Evolutionary conservation across 1,140 invertebrate species (phyloP).

Genomic region (Aricia agestis): DNA sequence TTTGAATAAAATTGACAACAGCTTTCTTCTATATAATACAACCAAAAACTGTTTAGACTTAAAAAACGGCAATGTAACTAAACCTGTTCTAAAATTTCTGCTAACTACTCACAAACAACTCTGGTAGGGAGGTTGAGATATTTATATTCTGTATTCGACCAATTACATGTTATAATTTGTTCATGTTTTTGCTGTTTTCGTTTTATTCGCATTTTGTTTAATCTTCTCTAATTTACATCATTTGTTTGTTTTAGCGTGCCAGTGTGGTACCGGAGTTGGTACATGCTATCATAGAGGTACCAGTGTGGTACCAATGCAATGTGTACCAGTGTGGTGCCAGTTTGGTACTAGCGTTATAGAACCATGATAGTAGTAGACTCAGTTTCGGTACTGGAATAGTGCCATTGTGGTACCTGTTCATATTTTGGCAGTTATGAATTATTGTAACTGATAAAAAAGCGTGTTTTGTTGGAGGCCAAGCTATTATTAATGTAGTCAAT

Average conservation of each 20-base stretch:
- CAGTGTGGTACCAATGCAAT: too few species aligned
- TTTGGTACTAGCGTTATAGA: too few species aligned
- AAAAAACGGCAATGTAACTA: background rate
- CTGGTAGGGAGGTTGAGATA: background rate
- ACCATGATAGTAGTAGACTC: too few species aligned
- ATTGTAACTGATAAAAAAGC: background rate
- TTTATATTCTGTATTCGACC: slow-evolving; percentile 1
- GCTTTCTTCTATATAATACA: too few species aligned
- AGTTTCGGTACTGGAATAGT: too few species aligned
- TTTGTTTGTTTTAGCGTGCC: background rate
- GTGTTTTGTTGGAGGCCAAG: background rate
- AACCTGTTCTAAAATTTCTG: background rate
- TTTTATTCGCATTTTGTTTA: background rate
- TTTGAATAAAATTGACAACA: too few species aligned
- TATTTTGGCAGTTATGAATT: background rate
- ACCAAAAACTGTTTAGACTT: too few species aligned
- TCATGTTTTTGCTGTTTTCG: background rate
- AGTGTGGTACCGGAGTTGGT: too few species aligned
- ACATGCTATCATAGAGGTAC: too few species aligned
- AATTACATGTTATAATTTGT: background rate
- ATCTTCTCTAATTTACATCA: background rate
- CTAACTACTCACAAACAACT: background rate
- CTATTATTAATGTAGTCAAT: background rate
- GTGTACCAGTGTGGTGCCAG: too few species aligned
- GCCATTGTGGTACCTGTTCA: background rate